Conservation (phyloP, 2,888 invertebrate genomes). For the Hydrotaea cyrtoneurina region DNA sequence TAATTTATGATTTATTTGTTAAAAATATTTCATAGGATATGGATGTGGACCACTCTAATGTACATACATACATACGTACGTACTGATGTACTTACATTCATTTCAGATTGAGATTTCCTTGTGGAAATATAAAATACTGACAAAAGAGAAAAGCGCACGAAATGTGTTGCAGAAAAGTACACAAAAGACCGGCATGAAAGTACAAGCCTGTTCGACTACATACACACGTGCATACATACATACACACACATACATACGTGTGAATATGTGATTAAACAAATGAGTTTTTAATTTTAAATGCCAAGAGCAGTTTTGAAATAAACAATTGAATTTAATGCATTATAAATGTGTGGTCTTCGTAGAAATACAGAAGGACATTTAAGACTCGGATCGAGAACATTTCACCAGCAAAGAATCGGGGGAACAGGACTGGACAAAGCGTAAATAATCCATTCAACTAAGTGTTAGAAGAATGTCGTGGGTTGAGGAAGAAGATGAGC, state of each 20-base stretch:
- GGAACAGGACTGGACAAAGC: no score
- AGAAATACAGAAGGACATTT: neutral
- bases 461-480: no score
- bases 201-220: no score
- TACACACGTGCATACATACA: conserved; percentile 57
- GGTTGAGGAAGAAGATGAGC: no score
- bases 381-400: neutral
- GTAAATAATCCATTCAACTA: no score
- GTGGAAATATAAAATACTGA: neutral
- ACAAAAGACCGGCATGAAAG: conserved; percentile 10
- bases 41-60: no score
- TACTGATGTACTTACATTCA: neutral
- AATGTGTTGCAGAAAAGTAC: conserved; percentile 20
- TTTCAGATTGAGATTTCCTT: conserved; percentile 20
- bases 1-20: no score
- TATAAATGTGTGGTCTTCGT: neutral
- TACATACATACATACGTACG: neutral
- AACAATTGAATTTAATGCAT: neutral
- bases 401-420: no score
- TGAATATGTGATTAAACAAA: conserved; percentile 27
- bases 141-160: conserved; percentile 21
- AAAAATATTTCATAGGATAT: no score
- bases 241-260: conserved; percentile 19
- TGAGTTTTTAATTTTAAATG: conserved; percentile 26
- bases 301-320: neutral